Base-by-base conservation (phyloP, 2,888 invertebrate species). In the Eustalomyia histrio region DNA sequence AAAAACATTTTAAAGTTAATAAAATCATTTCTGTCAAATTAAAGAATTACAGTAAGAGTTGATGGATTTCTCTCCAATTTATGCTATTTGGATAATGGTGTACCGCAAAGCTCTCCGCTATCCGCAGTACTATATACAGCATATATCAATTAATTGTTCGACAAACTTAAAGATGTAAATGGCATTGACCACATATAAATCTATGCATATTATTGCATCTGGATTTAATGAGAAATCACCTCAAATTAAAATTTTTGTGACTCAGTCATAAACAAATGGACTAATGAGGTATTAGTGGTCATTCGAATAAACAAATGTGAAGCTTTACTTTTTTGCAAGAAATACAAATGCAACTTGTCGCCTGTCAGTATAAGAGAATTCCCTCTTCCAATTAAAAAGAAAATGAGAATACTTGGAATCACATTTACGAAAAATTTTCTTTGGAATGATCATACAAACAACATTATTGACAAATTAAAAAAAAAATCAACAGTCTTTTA, bases 361-460 rank as follows among this genome's bases (percentile, higher is more conserved):
- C 21, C 35, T 0, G 50, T 80, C 10, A 58, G 10, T 1, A 43
- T 80, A n/a, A n/a, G 0, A 50, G 76, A n/a, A n/a, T n/a, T n/a
- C n/a, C n/a, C 4, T 2, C 47, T 68, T 1, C 16, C 18, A 29
- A 6, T 63, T 5, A 39, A 58, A 21, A 29, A 9, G 8, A 24
- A 57, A 39, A 64, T 79, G 53, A 68, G 57, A 43, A 55, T 69
- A 43, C 33, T 67, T 7, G 65, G 74, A 35, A 12, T 60, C 2
- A 61, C 53, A 1, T 69, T 67, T 50, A 18, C 68, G 2, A 68
- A 55, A 43, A 76, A 76, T 24, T 14, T 69, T 10, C 55, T 76
- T n/a, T 76, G 75, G 75, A 75, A 67, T 24, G 43, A 43, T 9
- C 68, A 68, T 17, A 21, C 47, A 0, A 68, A 68, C 1, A 21